Conservation (phyloP, 2,888 invertebrate species). For the Palloptera scutellata region DNA sequence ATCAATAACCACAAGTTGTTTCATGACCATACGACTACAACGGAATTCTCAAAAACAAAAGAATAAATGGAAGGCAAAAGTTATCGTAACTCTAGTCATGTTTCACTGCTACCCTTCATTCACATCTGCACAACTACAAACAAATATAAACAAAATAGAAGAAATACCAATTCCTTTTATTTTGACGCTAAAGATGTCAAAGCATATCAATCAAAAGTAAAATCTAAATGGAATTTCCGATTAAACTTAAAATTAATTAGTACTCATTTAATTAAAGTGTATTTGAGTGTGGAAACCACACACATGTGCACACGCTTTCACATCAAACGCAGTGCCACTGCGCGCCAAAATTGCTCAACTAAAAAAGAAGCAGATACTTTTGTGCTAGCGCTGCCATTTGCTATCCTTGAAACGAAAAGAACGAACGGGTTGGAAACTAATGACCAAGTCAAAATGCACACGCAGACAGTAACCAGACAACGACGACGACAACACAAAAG, state of each 20-base stretch:
- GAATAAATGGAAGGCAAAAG: too few relatives aligned
- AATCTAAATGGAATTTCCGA: constrained; percentile 63
- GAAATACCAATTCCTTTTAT: constrained; percentile 9
- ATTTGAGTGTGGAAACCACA: constrained; percentile 53
- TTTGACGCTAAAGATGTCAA: constrained; percentile 47
- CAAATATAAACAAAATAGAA: background rate
- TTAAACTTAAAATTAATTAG: constrained; percentile 64
- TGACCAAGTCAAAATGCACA: constrained; percentile 54
- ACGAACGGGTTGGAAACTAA: constrained; percentile 52
- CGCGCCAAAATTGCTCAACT: constrained; percentile 30
- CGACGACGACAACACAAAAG: constrained; percentile 7
- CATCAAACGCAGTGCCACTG: constrained; percentile 39
- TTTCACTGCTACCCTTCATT: too few relatives aligned
- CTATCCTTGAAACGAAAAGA: constrained; percentile 8
- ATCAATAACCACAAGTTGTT: constrained; percentile 1
- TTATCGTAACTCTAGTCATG: too few relatives aligned
- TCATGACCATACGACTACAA: too few relatives aligned
- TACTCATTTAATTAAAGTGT: constrained; percentile 63
- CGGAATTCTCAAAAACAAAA: too few relatives aligned
- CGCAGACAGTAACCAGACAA: constrained; percentile 60
- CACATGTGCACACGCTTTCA: constrained; percentile 25
- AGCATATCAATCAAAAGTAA: constrained; percentile 55
- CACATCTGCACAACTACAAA: background rate
- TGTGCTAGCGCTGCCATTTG: constrained; percentile 28
- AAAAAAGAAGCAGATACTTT: background rate